phyloP scores from a whole-genome alignment of 2,888 invertebrate genomes.

The Chrysopilus asiliformis region DNA sequence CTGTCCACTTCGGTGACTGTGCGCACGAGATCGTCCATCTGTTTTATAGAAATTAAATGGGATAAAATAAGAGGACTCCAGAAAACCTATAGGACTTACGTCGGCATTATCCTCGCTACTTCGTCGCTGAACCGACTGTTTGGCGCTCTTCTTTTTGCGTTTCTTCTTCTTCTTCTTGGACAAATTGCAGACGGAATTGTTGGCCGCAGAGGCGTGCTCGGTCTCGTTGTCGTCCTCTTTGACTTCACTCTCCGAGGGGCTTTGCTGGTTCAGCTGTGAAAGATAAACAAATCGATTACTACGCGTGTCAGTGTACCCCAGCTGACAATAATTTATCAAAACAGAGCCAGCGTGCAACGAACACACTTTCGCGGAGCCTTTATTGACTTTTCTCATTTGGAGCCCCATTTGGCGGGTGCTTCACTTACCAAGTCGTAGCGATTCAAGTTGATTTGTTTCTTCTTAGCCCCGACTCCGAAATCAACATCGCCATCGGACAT shows the following conservation, averaged over 20 bases:
- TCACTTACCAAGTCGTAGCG: slow-evolving; percentile 56
- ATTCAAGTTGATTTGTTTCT: slow-evolving; percentile 48
- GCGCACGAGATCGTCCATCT: slow-evolving; percentile 4
- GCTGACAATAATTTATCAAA: too few relatives aligned
- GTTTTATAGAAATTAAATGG: not conserved
- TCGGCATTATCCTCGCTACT: slow-evolving; percentile 47
- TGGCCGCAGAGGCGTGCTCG: slow-evolving; percentile 43
- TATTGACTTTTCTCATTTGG: too few relatives aligned
- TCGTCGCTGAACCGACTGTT: slow-evolving; percentile 39
- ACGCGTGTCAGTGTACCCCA: too few relatives aligned
- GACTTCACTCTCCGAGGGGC: slow-evolving; percentile 53
- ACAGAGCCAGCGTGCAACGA: too few relatives aligned
- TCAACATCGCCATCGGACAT: slow-evolving; percentile 37
- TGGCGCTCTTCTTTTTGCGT: slow-evolving; percentile 49
- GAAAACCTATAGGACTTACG: not conserved
- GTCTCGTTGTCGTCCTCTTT: slow-evolving; percentile 55
- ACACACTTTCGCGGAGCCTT: too few relatives aligned
- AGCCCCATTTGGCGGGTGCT: too few relatives aligned
- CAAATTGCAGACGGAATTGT: slow-evolving; percentile 36
- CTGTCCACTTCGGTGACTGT: slow-evolving; percentile 6
- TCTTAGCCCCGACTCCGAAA: slow-evolving; percentile 39
- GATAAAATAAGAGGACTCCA: not conserved
- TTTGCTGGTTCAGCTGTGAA: slow-evolving; percentile 51
- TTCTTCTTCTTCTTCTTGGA: slow-evolving; percentile 47
- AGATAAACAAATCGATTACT: too few relatives aligned